Percentiles rank a stretch among this genome's conserved stretches.
phyloP scores from a whole-genome alignment of 2,797 vertebrate genomes.

The Alectoris magna region DNA sequence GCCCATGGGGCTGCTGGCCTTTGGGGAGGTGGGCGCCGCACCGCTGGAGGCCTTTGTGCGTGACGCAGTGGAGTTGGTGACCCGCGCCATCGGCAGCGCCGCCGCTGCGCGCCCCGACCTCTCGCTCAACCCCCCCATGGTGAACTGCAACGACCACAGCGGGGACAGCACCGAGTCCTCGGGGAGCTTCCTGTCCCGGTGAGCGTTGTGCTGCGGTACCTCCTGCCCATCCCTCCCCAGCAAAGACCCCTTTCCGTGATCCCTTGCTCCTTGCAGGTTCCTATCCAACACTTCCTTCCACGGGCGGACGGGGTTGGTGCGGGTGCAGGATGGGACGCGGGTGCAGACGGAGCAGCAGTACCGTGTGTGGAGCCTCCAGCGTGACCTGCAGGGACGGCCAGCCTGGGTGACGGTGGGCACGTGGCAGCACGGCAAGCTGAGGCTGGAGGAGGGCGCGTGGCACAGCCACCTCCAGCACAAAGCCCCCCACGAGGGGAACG shows the following conservation, averaged over 20 bases:
- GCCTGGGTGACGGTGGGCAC: conserved; percentile 90
- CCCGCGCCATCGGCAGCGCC: conserved; percentile 77
- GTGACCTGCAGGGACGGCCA: conserved; percentile 84
- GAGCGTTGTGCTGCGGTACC: neutral
- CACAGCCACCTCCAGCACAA: conserved; percentile 68
- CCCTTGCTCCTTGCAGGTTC: conserved; percentile 78
- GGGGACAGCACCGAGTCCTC: conserved; percentile 71
- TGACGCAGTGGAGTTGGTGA: conserved; percentile 84
- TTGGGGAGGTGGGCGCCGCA: conserved; percentile 84
- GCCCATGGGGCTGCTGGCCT: conserved; percentile 87
- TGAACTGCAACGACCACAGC: conserved; percentile 81
- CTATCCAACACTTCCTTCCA: conserved; percentile 88
- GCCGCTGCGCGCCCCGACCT: conserved; percentile 75
- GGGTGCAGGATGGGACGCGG: conserved; percentile 72
- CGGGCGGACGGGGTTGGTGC: conserved; percentile 83
- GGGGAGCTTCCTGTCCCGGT: conserved; percentile 85
- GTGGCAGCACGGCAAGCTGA: conserved; percentile 84
- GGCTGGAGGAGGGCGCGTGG: conserved; percentile 81
- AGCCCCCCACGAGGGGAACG: neutral
- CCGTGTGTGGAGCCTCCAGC: conserved; percentile 87
- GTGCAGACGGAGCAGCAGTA: conserved; percentile 82
- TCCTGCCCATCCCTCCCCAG: rapidly evolving
- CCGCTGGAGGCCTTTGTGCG: conserved; percentile 85
- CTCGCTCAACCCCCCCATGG: conserved; percentile 77
- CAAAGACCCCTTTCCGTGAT: rapidly evolving